Base-by-base conservation (phyloP, 2,113 vertebrate genomes). In the Formicarius rufipectus region DNA sequence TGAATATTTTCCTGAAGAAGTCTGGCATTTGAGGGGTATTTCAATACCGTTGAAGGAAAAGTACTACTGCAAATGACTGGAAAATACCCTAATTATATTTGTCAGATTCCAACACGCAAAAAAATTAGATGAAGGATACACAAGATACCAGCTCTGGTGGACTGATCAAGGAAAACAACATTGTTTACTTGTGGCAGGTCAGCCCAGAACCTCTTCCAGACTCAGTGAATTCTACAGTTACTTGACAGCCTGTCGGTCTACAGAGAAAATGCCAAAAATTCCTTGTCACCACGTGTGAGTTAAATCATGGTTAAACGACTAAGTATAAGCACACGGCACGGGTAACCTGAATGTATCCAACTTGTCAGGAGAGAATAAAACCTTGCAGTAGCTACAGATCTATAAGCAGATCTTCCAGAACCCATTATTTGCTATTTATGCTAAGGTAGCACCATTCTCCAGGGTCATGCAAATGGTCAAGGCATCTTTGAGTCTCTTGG, bases 1-100 rank as follows among this genome's bases (percentile, higher is more conserved):
- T 95, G 81, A 87, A 58, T 82, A 76, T 91, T 95, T 95, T 95
- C n/a, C 64, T 6, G 22, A 79, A 83, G 35, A 92, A 73, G 15
- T 82, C 68, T 80, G 60, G 56, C 25, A 68, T 93, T 92, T 94
- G 52, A 64, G 69, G n/a, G 16, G 9, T 52, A 75, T 74, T 86
- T 93, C 75, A 64, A 64, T 56, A 81, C 3, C 20, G 45, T 1
- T 81, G 68, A 74, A 92, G 90, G 30, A 81, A 87, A 94, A 77
- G 5, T 1, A 2, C 20, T 62, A 35, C n/a, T 84, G 62, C 25
- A 93, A 87, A 74, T n/a, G 45, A 95, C 25, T 60, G 50, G 90
- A 52, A 96, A 93, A 75, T 27, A 37, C 27, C 47, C 31, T 89
- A 85, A 80, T 53, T 69, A 22, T 55, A 66, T 79, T 81, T 89